A percentile compares a stretch with the other conserved stretches of the same genome.
phyloP scores from a whole-genome alignment of 1,140 invertebrate genomes.

The Spodoptera frugiperda region DNA sequence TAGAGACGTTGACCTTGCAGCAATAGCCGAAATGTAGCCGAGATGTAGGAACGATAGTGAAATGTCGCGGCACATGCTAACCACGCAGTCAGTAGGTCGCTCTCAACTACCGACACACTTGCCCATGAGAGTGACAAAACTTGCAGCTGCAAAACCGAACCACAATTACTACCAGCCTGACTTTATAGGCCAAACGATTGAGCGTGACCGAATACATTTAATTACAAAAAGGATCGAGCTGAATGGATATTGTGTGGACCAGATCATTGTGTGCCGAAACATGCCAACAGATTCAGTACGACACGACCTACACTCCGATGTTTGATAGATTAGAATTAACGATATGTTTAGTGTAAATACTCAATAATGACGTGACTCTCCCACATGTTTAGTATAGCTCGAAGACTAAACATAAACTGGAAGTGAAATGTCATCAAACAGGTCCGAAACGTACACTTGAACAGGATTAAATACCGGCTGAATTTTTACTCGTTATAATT shows the following conservation, averaged over 20 bases:
- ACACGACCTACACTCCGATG: not conserved
- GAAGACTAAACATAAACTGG: not conserved
- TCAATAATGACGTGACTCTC: not conserved
- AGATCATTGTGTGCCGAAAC: constrained; percentile 6
- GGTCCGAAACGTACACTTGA: not conserved
- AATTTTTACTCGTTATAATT: too few relatives aligned
- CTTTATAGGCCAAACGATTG: constrained; percentile 41
- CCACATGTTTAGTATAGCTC: not conserved
- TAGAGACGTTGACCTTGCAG: constrained; percentile 41
- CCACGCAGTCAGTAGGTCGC: constrained; percentile 67
- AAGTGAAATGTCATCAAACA: not conserved
- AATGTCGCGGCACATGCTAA: constrained; percentile 62
- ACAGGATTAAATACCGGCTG: not conserved
- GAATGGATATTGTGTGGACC: constrained; percentile 20
- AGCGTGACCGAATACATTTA: constrained; percentile 31
- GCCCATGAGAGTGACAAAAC: constrained; percentile 65
- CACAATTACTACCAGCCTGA: constrained; percentile 38
- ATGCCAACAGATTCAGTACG: not conserved
- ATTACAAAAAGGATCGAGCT: constrained; percentile 31
- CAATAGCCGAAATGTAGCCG: constrained; percentile 34
- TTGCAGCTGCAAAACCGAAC: constrained; percentile 56
- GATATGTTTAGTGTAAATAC: not conserved
- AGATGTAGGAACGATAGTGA: constrained; percentile 61
- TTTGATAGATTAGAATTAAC: not conserved
- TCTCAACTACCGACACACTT: constrained; percentile 71